phyloP scores from a whole-genome alignment of 2,113 vertebrate species.

The Herpetotheres cachinnans region DNA sequence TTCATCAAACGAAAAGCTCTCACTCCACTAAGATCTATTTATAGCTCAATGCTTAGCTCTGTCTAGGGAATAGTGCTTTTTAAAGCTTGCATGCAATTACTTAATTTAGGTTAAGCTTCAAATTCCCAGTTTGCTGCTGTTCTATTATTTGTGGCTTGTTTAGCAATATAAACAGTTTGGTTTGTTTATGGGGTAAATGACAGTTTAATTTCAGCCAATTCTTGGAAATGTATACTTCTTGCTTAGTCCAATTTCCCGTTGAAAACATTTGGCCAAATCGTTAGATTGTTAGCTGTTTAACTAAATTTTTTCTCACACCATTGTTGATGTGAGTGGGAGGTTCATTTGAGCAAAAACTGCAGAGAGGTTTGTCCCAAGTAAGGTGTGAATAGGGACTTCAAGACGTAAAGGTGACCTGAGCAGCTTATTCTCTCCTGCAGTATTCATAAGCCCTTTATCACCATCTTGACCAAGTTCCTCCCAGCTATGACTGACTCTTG shows the following conservation, averaged over 20 bases:
- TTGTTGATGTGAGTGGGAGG: constrained; percentile 6
- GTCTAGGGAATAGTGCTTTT: constrained; percentile 33
- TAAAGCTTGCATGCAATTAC: constrained; percentile 54
- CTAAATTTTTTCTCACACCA: neutral
- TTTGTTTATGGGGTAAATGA: constrained; percentile 48
- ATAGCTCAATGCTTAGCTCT: constrained; percentile 23
- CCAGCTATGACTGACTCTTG: neutral
- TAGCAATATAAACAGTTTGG: constrained; percentile 44
- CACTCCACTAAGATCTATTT: constrained; percentile 33
- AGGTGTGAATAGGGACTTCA: neutral
- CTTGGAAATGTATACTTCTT: constrained; percentile 18
- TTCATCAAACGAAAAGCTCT: constrained; percentile 23
- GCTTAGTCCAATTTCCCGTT: neutral
- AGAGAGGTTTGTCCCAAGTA: neutral
- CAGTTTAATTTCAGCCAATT: constrained; percentile 20
- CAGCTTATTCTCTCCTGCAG: neutral
- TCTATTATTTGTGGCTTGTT: constrained; percentile 56
- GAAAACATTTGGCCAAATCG: neutral
- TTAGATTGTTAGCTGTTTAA: neutral
- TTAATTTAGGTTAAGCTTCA: constrained; percentile 55
- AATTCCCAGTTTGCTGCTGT: constrained; percentile 51
- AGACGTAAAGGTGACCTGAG: neutral
- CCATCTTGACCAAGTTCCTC: neutral
- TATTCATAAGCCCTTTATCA: neutral
- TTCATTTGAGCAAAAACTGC: neutral